Percentiles rank a stretch among this genome's conserved stretches.
Conservation (phyloP, 2,113 vertebrate species). For the Rhinoderma darwinii region DNA sequence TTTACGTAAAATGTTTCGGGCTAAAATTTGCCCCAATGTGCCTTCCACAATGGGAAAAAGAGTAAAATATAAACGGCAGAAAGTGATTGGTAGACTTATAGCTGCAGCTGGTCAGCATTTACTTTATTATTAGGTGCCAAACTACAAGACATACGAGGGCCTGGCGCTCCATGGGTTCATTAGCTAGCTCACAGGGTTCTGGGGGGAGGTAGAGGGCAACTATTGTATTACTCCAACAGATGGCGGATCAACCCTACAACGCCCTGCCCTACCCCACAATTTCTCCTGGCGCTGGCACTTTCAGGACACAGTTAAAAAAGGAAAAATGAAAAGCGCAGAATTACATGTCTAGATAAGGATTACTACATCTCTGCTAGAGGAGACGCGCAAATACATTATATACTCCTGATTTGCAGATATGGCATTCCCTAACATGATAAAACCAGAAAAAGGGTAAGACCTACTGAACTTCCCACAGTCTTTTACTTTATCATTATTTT, state of each 20-base stretch:
- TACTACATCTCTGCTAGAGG: neutral
- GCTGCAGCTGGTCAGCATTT: too few relatives aligned
- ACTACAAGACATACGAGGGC: too few relatives aligned
- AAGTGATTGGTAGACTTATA: too few relatives aligned
- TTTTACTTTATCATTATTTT: neutral
- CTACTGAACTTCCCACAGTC: neutral
- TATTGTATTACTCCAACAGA: neutral
- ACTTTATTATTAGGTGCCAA: too few relatives aligned
- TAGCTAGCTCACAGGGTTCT: neutral
- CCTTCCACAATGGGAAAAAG: too few relatives aligned
- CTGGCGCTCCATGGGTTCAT: neutral
- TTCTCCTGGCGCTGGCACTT: neutral
- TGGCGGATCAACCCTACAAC: neutral
- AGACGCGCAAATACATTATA: neutral
- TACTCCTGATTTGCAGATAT: neutral
- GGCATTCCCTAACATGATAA: too few relatives aligned
- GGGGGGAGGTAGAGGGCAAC: neutral
- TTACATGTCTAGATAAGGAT: neutral
- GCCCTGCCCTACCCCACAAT: neutral
- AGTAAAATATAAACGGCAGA: too few relatives aligned
- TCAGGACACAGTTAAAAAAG: neutral
- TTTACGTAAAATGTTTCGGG: too few relatives aligned
- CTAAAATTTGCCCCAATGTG: too few relatives aligned
- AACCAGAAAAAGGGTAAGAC: neutral
- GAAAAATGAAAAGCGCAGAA: neutral